These are phyloP conservation scores for Thamnophis elegans DNA, from an alignment of 2,797 vertebrate species.

Conservation along the genomic window DNA sequence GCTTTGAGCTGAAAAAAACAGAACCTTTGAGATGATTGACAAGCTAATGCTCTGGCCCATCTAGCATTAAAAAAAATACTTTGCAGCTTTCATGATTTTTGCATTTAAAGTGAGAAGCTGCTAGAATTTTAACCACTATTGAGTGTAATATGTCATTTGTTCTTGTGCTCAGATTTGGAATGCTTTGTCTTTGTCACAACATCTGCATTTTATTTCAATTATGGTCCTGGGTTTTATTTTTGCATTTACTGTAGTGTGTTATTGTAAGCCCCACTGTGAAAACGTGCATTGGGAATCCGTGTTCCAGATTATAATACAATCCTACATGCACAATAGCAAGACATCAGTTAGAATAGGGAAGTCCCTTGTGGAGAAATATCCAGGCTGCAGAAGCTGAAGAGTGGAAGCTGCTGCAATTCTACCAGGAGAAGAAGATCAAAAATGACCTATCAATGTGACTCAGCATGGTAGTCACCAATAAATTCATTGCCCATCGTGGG, in stretches of 20 bases:
- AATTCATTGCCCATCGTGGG: neutral
- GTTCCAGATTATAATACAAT: neutral
- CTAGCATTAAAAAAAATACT: neutral
- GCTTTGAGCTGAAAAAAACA: constrained; percentile 21
- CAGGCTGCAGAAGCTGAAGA: neutral
- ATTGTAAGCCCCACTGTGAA: neutral
- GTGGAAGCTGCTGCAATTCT: neutral
- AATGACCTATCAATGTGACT: neutral
- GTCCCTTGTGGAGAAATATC: neutral
- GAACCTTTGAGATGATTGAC: neutral
- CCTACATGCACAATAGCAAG: neutral
- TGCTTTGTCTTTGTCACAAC: neutral
- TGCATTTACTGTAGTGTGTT: neutral
- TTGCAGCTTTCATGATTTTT: neutral
- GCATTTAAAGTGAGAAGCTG: neutral
- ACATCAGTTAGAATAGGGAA: neutral
- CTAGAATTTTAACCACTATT: neutral
- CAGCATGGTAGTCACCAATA: neutral
- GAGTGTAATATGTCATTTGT: neutral
- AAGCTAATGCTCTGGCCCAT: neutral
- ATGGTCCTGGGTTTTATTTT: neutral
- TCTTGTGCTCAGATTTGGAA: neutral
- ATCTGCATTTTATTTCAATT: neutral
- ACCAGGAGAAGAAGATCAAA: neutral
- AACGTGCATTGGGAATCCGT: neutral